These are phyloP conservation scores for Tympanuchus pallidicinctus DNA, from an alignment of 2,113 vertebrate species.

Conservation along the genomic window DNA sequence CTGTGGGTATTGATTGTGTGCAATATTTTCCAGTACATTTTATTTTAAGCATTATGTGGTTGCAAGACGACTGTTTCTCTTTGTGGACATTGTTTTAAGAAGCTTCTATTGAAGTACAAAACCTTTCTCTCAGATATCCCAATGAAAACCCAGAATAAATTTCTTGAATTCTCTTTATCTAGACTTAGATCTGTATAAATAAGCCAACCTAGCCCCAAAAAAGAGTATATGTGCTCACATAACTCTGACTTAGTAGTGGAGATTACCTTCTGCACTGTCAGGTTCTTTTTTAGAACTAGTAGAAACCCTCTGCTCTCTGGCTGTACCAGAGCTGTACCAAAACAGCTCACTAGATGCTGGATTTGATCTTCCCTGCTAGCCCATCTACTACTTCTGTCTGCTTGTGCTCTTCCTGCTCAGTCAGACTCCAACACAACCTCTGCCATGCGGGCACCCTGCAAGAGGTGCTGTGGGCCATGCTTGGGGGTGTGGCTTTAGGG, in stretches of 20 bases:
- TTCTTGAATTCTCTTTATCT: neutral
- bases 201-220: neutral
- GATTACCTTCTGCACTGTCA: neutral
- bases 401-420: neutral
- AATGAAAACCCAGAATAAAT: neutral
- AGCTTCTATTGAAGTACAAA: neutral
- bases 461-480: fast-evolving
- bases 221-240: neutral
- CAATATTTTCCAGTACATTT: neutral
- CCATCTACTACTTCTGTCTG: neutral
- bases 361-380: neutral
- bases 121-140: neutral
- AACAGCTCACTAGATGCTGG: fast-evolving
- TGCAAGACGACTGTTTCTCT: neutral
- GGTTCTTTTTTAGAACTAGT: neutral
- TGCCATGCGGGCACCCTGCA: neutral
- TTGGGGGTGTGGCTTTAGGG: neutral
- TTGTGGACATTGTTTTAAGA: neutral
- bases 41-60: neutral
- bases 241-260: neutral
- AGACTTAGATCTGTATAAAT: neutral
- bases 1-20: neutral
- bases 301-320: neutral
- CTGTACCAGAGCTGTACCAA: fast-evolving
- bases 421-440: neutral